A percentile compares a stretch with the other conserved stretches of the same genome.
Conservation (phyloP, 2,113 vertebrate genomes). For the Spea multiplicata region DNA sequence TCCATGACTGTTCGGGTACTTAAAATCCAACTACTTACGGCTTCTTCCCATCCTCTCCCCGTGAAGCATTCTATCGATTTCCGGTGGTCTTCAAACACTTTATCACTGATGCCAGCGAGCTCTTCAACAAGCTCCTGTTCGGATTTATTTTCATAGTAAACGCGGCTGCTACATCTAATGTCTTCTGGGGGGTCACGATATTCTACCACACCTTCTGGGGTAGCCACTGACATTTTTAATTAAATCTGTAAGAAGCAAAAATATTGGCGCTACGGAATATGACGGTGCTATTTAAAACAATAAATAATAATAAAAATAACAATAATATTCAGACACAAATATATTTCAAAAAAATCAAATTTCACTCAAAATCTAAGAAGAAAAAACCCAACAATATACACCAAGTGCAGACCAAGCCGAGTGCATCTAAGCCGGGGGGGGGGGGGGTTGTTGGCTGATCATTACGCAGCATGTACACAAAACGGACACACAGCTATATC, state of each 20-base stretch:
- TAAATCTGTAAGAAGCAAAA: background rate
- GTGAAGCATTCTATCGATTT: conserved; percentile 53
- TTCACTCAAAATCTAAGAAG: too few relatives aligned
- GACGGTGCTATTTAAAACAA: too few relatives aligned
- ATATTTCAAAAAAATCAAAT: too few relatives aligned
- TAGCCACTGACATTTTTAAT: conserved; percentile 1
- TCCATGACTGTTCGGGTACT: background rate
- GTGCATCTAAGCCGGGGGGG: background rate
- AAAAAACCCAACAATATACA: too few relatives aligned
- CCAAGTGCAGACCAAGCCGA: too few relatives aligned
- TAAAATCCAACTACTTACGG: conserved; percentile 65
- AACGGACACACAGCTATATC: too few relatives aligned
- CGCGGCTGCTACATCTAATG: conserved; percentile 19
- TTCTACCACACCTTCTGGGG: conserved; percentile 39
- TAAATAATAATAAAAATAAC: too few relatives aligned
- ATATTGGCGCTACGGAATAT: background rate
- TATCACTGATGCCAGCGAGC: conserved; percentile 72
- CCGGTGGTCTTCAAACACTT: conserved; percentile 57
- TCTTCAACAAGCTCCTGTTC: conserved; percentile 62
- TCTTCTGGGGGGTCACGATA: conserved; percentile 43
- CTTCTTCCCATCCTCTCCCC: conserved; percentile 73
- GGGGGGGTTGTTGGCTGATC: too few relatives aligned
- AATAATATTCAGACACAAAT: too few relatives aligned
- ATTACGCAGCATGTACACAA: too few relatives aligned
- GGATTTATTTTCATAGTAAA: conserved; percentile 45